Base-by-base conservation (phyloP, 1,140 invertebrate genomes). In the Amphibalanus amphitrite region DNA sequence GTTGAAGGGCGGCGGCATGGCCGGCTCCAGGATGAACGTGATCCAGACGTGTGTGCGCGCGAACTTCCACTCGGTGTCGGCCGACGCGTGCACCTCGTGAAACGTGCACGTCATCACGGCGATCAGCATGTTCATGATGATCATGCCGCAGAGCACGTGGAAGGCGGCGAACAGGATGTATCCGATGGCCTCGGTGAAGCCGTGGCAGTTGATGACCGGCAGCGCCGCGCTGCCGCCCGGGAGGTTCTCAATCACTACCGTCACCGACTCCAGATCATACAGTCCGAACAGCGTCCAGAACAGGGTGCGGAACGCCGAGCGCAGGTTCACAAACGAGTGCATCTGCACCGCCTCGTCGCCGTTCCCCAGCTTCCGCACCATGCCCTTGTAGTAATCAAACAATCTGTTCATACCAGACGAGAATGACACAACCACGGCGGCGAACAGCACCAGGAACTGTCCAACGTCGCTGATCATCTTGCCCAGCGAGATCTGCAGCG, bases 381-480 rank as follows among this genome's bases (percentile, higher is more conserved):
- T 65, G 64, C 64, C 64, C 64, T 65, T 65, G 64, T 65, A 65
- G 26, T 65, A 65, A 25, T 65, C 64, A 65, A 65, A 65, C 64
- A 65, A 23, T 25, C 64, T 8, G 64, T 65, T 65, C 64, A 65
- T 65, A 6, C 64, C 64, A 6, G 26, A 26, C 64, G 64, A 23
- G 26, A 65, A 65, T 25, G 64, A 65, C 4, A 65, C 64, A 23
- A 65, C 64, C 10, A 65, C 26, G 64, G 64, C 64, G 25, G 90
- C 87, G 77, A 92, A 91, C 20, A 92, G 82, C 17, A 93, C 90
- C 65, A 92, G 81, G 80, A 92, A 93, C 78, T 92, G 92, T 23
- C 90, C 85, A 73, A 93, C 92, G 78, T 93, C 90, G 74, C 90
- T 90, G 65, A 92, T 86, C 90, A 93, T 92, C 71, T 78, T 87